These are phyloP conservation scores for Lingula anatina DNA, from an alignment of 2,888 invertebrate species.

Conservation along the genomic window DNA sequence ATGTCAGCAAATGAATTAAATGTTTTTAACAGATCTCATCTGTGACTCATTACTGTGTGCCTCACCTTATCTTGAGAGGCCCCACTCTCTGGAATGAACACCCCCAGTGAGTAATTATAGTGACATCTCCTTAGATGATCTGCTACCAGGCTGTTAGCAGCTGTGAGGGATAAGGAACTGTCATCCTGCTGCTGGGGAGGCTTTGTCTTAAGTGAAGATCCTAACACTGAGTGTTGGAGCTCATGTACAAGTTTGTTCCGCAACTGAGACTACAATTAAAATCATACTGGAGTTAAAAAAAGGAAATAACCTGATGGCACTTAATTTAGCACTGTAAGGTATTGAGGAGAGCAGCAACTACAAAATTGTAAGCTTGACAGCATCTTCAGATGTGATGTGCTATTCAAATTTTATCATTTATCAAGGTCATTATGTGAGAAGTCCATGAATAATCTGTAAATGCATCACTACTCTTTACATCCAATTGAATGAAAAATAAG, in stretches of 20 bases:
- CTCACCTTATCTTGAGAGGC: slow-evolving; percentile 37
- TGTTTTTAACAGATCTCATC: too few species aligned
- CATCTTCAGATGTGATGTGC: too few species aligned
- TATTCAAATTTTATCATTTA: too few species aligned
- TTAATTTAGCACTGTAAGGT: background rate
- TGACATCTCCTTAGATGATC: slow-evolving; percentile 37
- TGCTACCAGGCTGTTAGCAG: slow-evolving; percentile 47
- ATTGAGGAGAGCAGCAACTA: background rate
- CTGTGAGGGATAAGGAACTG: slow-evolving; percentile 30
- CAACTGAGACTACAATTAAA: slow-evolving; percentile 43
- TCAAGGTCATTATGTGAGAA: too few species aligned
- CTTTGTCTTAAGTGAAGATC: slow-evolving; percentile 23
- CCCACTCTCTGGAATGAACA: slow-evolving; percentile 48
- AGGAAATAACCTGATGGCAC: background rate
- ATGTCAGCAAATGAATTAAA: too few species aligned
- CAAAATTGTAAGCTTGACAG: too few species aligned
- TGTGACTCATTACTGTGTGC: too few species aligned
- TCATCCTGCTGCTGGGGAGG: slow-evolving; percentile 28
- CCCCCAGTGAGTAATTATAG: slow-evolving; percentile 47
- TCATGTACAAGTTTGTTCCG: slow-evolving; percentile 42
- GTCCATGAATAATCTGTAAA: too few species aligned
- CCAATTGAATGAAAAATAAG: too few species aligned
- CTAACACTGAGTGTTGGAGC: slow-evolving; percentile 33
- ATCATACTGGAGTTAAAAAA: background rate
- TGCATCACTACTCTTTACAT: too few species aligned